phyloP scores from a whole-genome alignment of 2,888 invertebrate species.

The Leptinotarsa peninsularis region DNA sequence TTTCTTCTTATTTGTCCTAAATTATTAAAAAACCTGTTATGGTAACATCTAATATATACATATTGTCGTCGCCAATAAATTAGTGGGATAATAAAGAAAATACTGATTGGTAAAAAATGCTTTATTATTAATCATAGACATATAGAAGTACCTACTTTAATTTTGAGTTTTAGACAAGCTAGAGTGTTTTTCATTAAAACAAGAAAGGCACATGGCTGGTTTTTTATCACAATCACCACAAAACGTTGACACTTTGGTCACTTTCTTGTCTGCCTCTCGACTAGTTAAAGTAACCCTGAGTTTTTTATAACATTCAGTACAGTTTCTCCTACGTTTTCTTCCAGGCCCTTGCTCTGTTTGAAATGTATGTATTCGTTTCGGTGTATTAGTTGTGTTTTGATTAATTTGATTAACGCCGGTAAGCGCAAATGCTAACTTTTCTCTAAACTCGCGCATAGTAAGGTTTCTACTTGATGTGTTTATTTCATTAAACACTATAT shows the following conservation, averaged over 20 bases:
- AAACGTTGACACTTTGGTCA: conserved; percentile 14
- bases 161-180: not conserved
- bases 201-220: conserved; percentile 19
- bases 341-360: conserved; percentile 13
- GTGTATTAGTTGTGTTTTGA: not conserved
- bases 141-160: not conserved
- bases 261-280: conserved; percentile 19
- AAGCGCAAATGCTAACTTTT: conserved; percentile 23
- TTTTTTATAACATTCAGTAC: conserved; percentile 41
- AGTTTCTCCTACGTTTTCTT: conserved; percentile 28
- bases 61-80: not conserved
- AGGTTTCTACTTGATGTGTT: conserved; percentile 22
- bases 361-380: conserved; percentile 22
- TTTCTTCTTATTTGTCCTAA: not conserved
- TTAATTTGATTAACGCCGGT: conserved; percentile 1
- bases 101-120: not conserved
- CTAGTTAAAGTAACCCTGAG: conserved; percentile 23
- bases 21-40: not conserved
- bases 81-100: not conserved
- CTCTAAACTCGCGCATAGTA: conserved; percentile 27
- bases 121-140: not conserved
- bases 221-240: conserved; percentile 16
- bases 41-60: not conserved
- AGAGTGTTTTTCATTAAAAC: conserved; percentile 22
- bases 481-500: conserved; percentile 26